Base-by-base conservation (phyloP, 2,888 invertebrate genomes). In the Tenthredo livida region DNA sequence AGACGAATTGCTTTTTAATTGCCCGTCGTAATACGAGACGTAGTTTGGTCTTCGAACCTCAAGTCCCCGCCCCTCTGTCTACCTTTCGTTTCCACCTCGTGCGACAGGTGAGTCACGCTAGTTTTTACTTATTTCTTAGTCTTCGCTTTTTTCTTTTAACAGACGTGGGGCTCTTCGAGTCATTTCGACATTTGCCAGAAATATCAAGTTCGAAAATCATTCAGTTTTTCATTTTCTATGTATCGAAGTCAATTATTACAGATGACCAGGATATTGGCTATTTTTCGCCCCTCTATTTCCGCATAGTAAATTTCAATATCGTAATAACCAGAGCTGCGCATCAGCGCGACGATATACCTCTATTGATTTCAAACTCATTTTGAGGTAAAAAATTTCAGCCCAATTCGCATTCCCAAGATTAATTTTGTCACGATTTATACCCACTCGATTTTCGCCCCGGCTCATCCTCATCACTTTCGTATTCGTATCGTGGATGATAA, bases 1-100 rank as follows among this genome's bases (percentile, higher is more conserved):
- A 58, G 80, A 80, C 50, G 80, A 80, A 80, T 80, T 40, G 80
- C 80, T 80, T 80, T 80, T 80, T 80, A 80, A 80, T 80, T 80
- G 25, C 61, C 21, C 80, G n/a, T 80, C 43, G 72, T 73, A 73
- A 73, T 73, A 4, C 43, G 25, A 43, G 6, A 5, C 72, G 72
- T 10, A 40, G 21, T 73, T 40, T 43, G 40, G 72, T 73, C 72
- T 73, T n/a, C 43, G 43, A 73, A 43, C 43, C 72, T 43, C 21
- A 21, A 73, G 40, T 73, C 72, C 43, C 72, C 43, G 70, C n/a
- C 43, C n/a, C 40, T 21, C n/a, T 43, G 21, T n/a, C 43, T 21
- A 25, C 43, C 29, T 43, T 21, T 73, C 9, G 43, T 43, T 40
- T 73, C 43, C 72, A 73, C 72, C 43, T 73, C n/a, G 12, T 73